Percentiles rank a stretch among this genome's conserved stretches.
Evolutionary conservation across 2,797 vertebrate genomes (phyloP).

Genomic region (Limosa lapponica): DNA sequence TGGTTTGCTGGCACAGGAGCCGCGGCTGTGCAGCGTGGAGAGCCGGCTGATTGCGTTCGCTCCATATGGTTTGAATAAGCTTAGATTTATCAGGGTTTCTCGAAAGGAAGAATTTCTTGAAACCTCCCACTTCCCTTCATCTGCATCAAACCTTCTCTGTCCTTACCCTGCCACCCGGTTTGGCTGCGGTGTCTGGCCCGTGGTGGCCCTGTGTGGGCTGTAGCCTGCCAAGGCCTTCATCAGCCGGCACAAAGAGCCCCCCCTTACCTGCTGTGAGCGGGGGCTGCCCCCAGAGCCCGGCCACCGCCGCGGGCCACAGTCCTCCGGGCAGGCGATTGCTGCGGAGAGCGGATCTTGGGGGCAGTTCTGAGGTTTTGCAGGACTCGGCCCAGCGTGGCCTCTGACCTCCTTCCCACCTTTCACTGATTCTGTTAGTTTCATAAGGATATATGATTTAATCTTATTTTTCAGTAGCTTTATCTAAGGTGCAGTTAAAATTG

Average conservation of each 20-base stretch:
- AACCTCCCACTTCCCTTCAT: slow-evolving; percentile 14
- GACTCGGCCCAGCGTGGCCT: neutral
- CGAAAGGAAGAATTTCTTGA: neutral
- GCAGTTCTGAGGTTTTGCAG: neutral
- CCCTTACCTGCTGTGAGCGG: neutral
- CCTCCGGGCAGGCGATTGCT: accelerated
- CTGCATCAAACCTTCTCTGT: slow-evolving; percentile 62
- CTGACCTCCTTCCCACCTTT: neutral
- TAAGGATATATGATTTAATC: slow-evolving; percentile 40
- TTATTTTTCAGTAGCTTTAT: slow-evolving; percentile 65
- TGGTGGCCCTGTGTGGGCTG: neutral
- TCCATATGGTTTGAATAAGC: slow-evolving; percentile 89
- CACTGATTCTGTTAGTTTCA: slow-evolving; percentile 9
- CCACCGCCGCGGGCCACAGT: neutral
- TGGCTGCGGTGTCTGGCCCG: slow-evolving; percentile 19
- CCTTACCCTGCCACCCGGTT: slow-evolving; percentile 1
- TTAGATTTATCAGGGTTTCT: slow-evolving; percentile 75
- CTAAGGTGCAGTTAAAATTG: slow-evolving; percentile 68
- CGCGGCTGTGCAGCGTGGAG: neutral
- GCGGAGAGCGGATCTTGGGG: neutral
- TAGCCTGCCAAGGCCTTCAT: neutral
- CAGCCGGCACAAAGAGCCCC: neutral
- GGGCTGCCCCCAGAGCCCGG: neutral
- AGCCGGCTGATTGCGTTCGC: slow-evolving; percentile 29
- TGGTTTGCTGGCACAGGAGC: slow-evolving; percentile 13